Evolutionary conservation across 37 sponge, comb jelly and placozoan species (phyloP), one percentile per base, ranked within the genome.

Genomic region (Ianthella basta): DNA sequence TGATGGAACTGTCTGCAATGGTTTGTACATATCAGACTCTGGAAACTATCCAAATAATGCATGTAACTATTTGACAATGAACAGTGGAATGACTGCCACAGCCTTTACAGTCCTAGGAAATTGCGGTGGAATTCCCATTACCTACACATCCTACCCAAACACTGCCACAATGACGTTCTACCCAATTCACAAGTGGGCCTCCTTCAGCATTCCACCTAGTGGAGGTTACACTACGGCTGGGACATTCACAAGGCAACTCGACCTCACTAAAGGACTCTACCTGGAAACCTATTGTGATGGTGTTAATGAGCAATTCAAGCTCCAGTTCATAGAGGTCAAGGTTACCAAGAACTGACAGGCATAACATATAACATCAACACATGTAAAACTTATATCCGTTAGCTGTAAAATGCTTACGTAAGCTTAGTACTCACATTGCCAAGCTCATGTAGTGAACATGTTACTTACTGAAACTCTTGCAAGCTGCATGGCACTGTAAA

Each of bases 1-100:
- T 23, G 78, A 75, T 75, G 54, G 54, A 75, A 75, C 78, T 50
- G 21, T 50, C 78, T 75, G 78, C 78, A 75, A 75, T 75, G 78
- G 53, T 41, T 40, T 53, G n/a, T 50, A 25, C 12, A 41, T 75
- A 23, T 40, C 78, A 21, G 78, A 75, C 10, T 40, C 24, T 18
- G 54, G 54, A 23, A 75, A 75, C 25, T 69, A 69, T 69, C 54
- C 54, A 16, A 50, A 50, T 41, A 18, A 53, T 19, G 78, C 78
- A 18, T 75, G 78, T 53, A 19, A 75, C n/a, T 75, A 53, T 24
- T 50, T 32, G 20, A 41, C 25, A 39, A 24, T 75, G 5, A 41
- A 40, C 0, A 40, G 54, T 75, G 78, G 78, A 50, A 30, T 24
- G 1, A 75, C 37, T 2, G 37, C 6, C 37, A 41, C 78, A 19